phyloP scores from a whole-genome alignment of 2,113 vertebrate species.

The Setophaga coronata region DNA sequence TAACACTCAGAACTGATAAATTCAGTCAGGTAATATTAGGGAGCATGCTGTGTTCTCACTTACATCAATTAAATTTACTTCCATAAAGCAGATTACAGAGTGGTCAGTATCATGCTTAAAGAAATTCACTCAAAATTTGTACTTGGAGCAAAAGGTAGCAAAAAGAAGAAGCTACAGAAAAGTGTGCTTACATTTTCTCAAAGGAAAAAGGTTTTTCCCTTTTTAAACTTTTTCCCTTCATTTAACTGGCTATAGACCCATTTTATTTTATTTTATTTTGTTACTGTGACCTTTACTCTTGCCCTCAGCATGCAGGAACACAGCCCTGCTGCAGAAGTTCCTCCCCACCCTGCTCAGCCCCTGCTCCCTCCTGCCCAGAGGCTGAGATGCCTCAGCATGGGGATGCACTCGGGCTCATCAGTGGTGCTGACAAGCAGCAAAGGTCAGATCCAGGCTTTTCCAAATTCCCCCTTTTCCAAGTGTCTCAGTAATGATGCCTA shows the following conservation, averaged over 20 bases:
- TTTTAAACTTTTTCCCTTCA: background rate
- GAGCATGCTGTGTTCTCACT: background rate
- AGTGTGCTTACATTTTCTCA: background rate
- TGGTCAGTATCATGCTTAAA: background rate
- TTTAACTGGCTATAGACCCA: fast-evolving
- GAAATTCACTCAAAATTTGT: background rate
- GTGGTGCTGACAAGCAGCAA: background rate
- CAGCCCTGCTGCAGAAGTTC: fast-evolving
- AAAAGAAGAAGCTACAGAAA: background rate
- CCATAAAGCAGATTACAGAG: background rate
- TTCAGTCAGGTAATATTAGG: background rate
- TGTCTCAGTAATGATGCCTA: background rate
- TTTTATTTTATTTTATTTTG: background rate
- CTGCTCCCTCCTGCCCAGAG: background rate
- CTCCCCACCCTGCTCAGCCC: background rate
- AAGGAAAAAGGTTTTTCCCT: background rate
- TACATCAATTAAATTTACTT: background rate
- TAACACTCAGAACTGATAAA: fast-evolving
- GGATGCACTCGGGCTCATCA: fast-evolving
- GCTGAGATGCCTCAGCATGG: background rate
- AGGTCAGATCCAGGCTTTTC: background rate
- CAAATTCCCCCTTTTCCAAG: background rate
- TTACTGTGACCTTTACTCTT: background rate
- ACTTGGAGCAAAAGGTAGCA: background rate
- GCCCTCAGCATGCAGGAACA: background rate